Conservation (phyloP, 2,797 vertebrate genomes). For the Crenuchus spilurus region DNA sequence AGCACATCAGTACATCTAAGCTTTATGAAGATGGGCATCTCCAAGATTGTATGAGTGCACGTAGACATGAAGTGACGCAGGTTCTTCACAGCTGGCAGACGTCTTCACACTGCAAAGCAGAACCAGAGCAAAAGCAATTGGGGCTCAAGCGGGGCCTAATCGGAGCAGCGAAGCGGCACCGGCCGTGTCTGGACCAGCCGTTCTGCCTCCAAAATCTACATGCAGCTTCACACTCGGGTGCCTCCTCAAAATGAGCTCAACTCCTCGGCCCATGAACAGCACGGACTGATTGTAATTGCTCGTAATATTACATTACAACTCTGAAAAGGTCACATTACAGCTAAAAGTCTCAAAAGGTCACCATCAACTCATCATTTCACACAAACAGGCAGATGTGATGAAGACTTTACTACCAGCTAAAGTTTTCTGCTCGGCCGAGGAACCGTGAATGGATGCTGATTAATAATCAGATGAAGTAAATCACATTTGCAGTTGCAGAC, state of each 20-base stretch:
- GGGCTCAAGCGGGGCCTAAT: conserved; percentile 32
- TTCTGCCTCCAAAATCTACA: conserved; percentile 11
- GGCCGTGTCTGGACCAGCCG: conserved; percentile 32
- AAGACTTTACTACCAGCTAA: conserved; percentile 14
- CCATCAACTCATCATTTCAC: conserved; percentile 1
- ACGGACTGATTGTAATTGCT: conserved; percentile 15
- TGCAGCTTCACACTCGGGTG: neutral
- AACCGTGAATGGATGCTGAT: conserved; percentile 17
- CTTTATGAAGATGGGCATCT: neutral
- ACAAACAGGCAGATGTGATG: conserved; percentile 2
- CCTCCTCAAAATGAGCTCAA: conserved; percentile 7
- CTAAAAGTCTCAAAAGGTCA: conserved; percentile 5
- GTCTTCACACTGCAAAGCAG: conserved; percentile 33
- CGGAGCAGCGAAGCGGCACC: conserved; percentile 37
- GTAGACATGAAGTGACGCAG: conserved; percentile 3
- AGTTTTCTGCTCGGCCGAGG: neutral
- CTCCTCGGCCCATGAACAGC: conserved; percentile 31
- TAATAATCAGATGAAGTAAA: conserved; percentile 22
- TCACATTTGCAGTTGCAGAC: conserved; percentile 5
- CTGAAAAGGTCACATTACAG: neutral
- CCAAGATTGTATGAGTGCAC: neutral
- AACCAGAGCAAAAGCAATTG: conserved; percentile 23
- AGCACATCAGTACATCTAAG: neutral
- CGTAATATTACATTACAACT: conserved; percentile 20
- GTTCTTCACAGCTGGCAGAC: conserved; percentile 19